A percentile compares a stretch with the other conserved stretches of the same genome.
Evolutionary conservation across 2,797 vertebrate species (phyloP).

Genomic region (Echiichthys vipera): DNA sequence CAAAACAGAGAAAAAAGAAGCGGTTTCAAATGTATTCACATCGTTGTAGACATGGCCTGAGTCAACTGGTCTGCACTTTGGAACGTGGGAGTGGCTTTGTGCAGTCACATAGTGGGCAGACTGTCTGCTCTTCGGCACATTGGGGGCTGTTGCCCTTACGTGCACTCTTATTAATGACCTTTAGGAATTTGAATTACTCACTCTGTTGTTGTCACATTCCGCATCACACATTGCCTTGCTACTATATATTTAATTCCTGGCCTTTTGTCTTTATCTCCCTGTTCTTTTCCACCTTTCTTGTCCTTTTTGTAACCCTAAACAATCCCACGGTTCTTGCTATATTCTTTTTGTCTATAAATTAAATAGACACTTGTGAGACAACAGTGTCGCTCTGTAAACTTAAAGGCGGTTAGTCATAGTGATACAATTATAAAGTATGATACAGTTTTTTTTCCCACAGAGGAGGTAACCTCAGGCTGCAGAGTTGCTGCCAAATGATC

Average conservation of each 20-base stretch:
- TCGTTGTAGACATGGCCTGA: neutral
- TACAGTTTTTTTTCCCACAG: constrained; percentile 36
- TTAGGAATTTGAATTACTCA: constrained; percentile 29
- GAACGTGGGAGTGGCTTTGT: constrained; percentile 15
- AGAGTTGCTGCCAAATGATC: constrained; percentile 50
- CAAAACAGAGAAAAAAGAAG: neutral
- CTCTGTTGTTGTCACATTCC: constrained; percentile 11
- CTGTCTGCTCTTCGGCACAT: constrained; percentile 25
- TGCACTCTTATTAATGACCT: constrained; percentile 31
- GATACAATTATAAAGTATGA: constrained; percentile 31
- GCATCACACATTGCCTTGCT: neutral
- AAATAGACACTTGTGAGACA: constrained; percentile 17
- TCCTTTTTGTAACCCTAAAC: neutral
- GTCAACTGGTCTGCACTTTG: constrained; percentile 20
- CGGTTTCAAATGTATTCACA: neutral
- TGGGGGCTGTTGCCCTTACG: neutral
- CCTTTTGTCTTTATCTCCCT: constrained; percentile 23
- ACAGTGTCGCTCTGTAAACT: constrained; percentile 33
- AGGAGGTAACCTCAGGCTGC: constrained; percentile 44
- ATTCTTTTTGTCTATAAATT: constrained; percentile 8
- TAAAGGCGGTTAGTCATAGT: constrained; percentile 4
- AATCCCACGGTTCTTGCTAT: neutral
- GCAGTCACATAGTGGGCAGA: constrained; percentile 5
- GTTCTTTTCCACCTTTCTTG: constrained; percentile 40
- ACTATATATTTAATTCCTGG: neutral